Conservation (phyloP, 2,113 vertebrate species). For the Pseudolaguvia tuberculata region DNA sequence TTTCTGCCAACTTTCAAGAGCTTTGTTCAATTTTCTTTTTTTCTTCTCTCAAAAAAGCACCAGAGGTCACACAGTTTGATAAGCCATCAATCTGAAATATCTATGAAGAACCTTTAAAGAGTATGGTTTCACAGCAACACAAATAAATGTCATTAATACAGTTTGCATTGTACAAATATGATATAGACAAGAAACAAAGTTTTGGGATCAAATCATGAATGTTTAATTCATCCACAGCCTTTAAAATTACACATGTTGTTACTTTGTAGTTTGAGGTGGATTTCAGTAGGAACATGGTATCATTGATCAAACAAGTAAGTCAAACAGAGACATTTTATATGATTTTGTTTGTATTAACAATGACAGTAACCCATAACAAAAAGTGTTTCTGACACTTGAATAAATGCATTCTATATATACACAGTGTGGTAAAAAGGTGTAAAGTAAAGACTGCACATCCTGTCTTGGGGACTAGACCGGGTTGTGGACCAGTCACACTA, state of each 20-base stretch:
- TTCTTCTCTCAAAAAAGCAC: constrained; percentile 23
- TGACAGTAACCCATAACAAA: too few species aligned
- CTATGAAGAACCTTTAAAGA: constrained; percentile 28
- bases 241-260: not conserved
- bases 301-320: too few species aligned
- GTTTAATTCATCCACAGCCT: not conserved
- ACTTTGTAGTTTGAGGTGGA: not conserved
- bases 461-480: too few species aligned
- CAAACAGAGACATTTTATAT: too few species aligned
- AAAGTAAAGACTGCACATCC: too few species aligned
- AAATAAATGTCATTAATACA: constrained; percentile 29
- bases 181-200: constrained; percentile 26
- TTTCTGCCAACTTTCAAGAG: constrained; percentile 53
- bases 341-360: too few species aligned
- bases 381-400: too few species aligned
- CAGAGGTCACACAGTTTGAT: constrained; percentile 25
- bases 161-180: constrained; percentile 17
- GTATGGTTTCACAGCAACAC: constrained; percentile 15
- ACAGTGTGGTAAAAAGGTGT: too few species aligned
- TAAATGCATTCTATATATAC: too few species aligned
- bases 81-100: constrained; percentile 39
- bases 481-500: too few species aligned
- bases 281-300: constrained; percentile 3
- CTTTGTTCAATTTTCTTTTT: constrained; percentile 48
- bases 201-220: constrained; percentile 29